Evolutionary conservation across 2,888 invertebrate species (phyloP), one percentile per base, ranked within the genome.

Genomic region (Strigamia crassipes): DNA sequence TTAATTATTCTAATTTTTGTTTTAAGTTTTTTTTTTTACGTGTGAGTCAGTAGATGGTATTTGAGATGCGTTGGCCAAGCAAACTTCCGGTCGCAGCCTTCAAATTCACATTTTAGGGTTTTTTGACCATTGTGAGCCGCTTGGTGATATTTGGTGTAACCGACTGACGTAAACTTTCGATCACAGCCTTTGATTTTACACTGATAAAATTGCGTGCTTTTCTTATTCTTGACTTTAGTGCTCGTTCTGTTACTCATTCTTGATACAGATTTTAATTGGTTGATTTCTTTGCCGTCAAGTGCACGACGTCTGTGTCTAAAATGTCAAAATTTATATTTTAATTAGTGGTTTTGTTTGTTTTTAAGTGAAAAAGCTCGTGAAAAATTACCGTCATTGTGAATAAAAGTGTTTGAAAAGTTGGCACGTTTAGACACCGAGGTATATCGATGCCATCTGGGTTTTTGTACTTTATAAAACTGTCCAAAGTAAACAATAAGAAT

Each of bases 41-140:
- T 85, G 83, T 87, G 87, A 0, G 87, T 87, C 10, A 86, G 84
- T 82, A 85, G 84, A 82, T 87, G 87, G 81, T 87, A 87, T 81
- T 86, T 86, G 31, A 86, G 84, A 83, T 87, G 87, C 34, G 86
- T 85, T 27, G 85, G 86, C 85, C 86, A 86, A 8, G 85, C 84
- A 84, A 87, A 87, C 78, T 84, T 86, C 34, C 86, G 83, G 3
- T 83, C 84, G 84, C 87, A 87, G 2, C 85, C 86, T 21, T 86
- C 84, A 46, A 82, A 82, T 78, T 82, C 82, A 42, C 82, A 82
- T 78, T 78, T 78, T 10, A 82, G 31, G 2, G 1, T 31, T 73
- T 31, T 73, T 31, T 73, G n/a, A 1, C 73, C 73, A 18, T n/a
- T 73, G 31, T 73, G 73, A n/a, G 31, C 73, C 4, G 27, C 73